Evolutionary conservation across 2,888 invertebrate species (phyloP).

Genomic region (Agrochola lota): DNA sequence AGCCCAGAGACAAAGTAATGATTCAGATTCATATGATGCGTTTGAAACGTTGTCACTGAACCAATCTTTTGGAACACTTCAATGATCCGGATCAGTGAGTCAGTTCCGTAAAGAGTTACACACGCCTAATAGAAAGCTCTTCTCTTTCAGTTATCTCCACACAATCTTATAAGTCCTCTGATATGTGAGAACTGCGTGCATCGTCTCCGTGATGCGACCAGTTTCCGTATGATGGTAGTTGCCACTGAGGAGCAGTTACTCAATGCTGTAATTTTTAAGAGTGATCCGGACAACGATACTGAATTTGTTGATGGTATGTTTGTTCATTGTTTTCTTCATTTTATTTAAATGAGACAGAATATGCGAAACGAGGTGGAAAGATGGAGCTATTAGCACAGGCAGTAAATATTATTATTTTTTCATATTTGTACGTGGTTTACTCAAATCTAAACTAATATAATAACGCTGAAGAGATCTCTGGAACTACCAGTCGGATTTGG

Average conservation of each 20-base stretch:
- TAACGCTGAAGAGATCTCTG: no score
- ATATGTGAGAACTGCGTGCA: slow-evolving; percentile 76
- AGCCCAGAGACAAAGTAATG: no score
- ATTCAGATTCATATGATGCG: no score
- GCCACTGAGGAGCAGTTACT: slow-evolving; percentile 74
- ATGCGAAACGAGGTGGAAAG: background rate
- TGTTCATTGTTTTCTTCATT: background rate
- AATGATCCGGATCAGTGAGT: no score
- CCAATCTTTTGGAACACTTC: no score
- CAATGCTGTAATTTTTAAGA: slow-evolving; percentile 44
- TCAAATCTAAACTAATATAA: no score
- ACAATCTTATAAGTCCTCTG: slow-evolving; percentile 64
- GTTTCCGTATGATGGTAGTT: slow-evolving; percentile 75
- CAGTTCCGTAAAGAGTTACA: no score
- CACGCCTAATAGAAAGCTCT: no score
- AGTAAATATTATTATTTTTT: background rate
- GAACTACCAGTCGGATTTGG: no score
- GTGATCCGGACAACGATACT: slow-evolving; percentile 58
- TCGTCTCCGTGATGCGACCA: slow-evolving; percentile 74
- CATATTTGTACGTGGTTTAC: no score
- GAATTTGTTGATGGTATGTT: slow-evolving; percentile 69
- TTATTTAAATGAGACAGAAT: background rate
- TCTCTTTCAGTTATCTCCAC: slow-evolving; percentile 76
- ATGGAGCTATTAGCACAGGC: background rate
- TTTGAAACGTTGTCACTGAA: no score